Evolutionary conservation across 2,888 invertebrate genomes (phyloP).

Genomic region (Endotricha flammealis): DNA sequence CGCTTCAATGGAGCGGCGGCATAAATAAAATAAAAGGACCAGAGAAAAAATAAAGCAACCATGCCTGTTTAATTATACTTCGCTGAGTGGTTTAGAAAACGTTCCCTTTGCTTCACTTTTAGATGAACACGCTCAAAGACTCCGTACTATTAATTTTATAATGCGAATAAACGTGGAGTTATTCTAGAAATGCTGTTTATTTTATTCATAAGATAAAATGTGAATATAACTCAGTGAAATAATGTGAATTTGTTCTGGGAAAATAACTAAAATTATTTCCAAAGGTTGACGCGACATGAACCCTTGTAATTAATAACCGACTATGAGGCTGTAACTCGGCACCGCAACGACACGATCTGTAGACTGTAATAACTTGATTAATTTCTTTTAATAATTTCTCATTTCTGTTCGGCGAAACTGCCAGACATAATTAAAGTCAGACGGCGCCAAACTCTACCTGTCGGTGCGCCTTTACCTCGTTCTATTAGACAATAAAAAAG

Average conservation of each 20-base stretch:
- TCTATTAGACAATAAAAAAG: constrained; percentile 75
- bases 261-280: neutral
- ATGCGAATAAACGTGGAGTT: neutral
- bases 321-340: neutral
- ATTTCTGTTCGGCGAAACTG: constrained; percentile 48
- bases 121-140: constrained; percentile 4
- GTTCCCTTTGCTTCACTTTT: constrained; percentile 17
- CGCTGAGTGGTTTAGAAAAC: constrained; percentile 20
- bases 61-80: constrained; percentile 35
- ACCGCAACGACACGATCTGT: neutral
- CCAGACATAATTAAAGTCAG: constrained; percentile 64
- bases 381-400: constrained; percentile 45
- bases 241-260: neutral
- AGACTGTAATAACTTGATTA: constrained; percentile 28
- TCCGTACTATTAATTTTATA: neutral
- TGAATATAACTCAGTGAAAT: constrained; percentile 5
- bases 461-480: constrained; percentile 65
- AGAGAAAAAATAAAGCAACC: constrained; percentile 34
- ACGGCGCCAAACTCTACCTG: constrained; percentile 72
- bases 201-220: neutral
- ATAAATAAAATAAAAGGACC: constrained; percentile 34
- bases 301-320: neutral
- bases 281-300: too few relatives aligned
- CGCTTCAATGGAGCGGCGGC: constrained; percentile 39
- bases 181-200: neutral